Evolutionary conservation across 2,113 vertebrate species (phyloP).

Genomic region (Oncorhynchus tshawytscha): DNA sequence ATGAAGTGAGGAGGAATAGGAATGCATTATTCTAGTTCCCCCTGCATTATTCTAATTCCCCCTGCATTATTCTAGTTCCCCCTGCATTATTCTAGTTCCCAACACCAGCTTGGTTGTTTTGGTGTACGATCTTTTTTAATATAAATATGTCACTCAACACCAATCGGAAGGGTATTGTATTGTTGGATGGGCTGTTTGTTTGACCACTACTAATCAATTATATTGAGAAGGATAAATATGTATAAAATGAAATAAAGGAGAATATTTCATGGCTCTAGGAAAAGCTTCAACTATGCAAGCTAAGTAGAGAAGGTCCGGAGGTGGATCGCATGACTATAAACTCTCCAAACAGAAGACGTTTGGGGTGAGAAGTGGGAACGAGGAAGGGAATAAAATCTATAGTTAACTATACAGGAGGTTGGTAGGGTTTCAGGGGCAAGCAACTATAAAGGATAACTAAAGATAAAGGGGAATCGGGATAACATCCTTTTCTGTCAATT

Average conservation of each 20-base stretch:
- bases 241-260: neutral
- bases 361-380: constrained; percentile 11
- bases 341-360: constrained; percentile 57
- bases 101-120: no score
- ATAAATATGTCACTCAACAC: neutral
- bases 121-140: no score
- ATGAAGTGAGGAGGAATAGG: no score
- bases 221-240: neutral
- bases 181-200: constrained; percentile 40
- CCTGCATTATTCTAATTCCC: no score
- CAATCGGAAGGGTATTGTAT: neutral
- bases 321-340: constrained; percentile 7
- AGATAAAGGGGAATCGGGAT: constrained; percentile 19
- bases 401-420: constrained; percentile 33
- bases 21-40: neutral
- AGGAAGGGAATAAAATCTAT: constrained; percentile 35
- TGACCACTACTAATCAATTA: neutral
- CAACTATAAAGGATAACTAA: constrained; percentile 45
- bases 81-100: neutral
- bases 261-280: constrained; percentile 4
- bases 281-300: neutral
- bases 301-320: neutral
- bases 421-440: constrained; percentile 51
- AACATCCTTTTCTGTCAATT: constrained; percentile 34
- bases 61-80: neutral